These are phyloP conservation scores for Drosophila mimetica DNA, from an alignment of 2,888 invertebrate genomes.

Conservation along the genomic window DNA sequence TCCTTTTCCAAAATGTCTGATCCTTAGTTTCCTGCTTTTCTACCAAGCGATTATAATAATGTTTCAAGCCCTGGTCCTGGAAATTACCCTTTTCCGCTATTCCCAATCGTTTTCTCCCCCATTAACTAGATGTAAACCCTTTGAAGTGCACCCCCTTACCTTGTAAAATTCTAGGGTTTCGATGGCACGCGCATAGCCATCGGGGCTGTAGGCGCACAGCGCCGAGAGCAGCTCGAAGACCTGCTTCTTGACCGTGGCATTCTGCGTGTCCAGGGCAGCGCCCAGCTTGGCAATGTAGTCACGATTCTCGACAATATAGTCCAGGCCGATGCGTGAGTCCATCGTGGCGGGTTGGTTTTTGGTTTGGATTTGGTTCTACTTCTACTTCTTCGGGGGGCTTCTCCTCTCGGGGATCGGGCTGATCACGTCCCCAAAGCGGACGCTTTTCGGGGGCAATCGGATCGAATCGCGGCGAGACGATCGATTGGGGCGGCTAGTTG, in stretches of 20 bases:
- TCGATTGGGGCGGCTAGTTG: slow-evolving; percentile 63
- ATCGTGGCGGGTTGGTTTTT: slow-evolving; percentile 84
- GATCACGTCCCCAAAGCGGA: slow-evolving; percentile 36
- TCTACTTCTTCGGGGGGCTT: neutral
- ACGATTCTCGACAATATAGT: slow-evolving; percentile 96
- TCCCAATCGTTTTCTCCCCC: neutral
- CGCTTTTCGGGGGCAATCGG: slow-evolving; percentile 26
- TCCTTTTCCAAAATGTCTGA: no score
- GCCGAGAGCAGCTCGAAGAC: slow-evolving; percentile 97
- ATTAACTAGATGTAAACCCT: neutral
- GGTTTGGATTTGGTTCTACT: slow-evolving; percentile 6
- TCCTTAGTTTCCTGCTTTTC: no score
- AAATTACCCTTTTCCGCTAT: neutral
- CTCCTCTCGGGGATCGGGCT: slow-evolving; percentile 2
- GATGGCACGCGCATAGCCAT: slow-evolving; percentile 93
- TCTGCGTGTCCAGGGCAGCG: slow-evolving; percentile 95
- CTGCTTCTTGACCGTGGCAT: slow-evolving; percentile 97
- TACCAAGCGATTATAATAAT: no score
- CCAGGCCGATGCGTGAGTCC: slow-evolving; percentile 97
- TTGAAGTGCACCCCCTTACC: slow-evolving; percentile 86
- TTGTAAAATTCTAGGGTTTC: slow-evolving; percentile 96
- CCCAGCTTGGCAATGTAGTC: slow-evolving; percentile 96
- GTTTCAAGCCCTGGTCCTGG: no score
- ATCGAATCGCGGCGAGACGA: slow-evolving; percentile 48
- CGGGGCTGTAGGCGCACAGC: slow-evolving; percentile 96